A percentile compares a stretch with the other conserved stretches of the same genome.
phyloP scores from a whole-genome alignment of 2,797 vertebrate genomes.

The Fundulus diaphanus region DNA sequence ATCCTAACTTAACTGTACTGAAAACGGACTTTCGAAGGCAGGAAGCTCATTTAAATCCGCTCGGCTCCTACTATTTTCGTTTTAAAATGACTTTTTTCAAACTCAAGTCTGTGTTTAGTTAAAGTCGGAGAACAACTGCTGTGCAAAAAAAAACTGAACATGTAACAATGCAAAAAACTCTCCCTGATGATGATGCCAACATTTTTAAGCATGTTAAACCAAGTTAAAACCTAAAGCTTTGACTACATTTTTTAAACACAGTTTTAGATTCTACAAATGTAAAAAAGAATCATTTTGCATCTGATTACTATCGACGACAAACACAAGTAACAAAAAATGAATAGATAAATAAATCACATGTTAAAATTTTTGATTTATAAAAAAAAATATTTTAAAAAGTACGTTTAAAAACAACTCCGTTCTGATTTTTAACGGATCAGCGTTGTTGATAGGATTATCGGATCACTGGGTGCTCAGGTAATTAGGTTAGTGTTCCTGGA shows the following conservation, averaged over 20 bases:
- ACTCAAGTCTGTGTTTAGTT: neutral
- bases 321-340: neutral
- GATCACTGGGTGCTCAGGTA: slow-evolving; percentile 7
- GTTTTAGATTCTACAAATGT: neutral
- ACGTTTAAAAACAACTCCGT: neutral
- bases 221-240: neutral
- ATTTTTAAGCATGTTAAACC: neutral
- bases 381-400: neutral
- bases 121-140: neutral
- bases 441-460: slow-evolving; percentile 10
- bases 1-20: too few relatives aligned
- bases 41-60: too few relatives aligned
- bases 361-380: neutral
- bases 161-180: neutral
- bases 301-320: neutral
- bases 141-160: too few relatives aligned
- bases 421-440: neutral
- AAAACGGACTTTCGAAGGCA: too few relatives aligned
- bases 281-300: neutral
- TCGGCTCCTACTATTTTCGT: neutral
- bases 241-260: neutral
- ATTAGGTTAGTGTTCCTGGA: slow-evolving; percentile 9
- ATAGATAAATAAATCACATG: too few relatives aligned
- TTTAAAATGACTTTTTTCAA: neutral
- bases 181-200: neutral